A percentile compares a stretch with the other conserved stretches of the same genome.
phyloP scores from a whole-genome alignment of 2,888 invertebrate species.

The Cyclophora punctaria region DNA sequence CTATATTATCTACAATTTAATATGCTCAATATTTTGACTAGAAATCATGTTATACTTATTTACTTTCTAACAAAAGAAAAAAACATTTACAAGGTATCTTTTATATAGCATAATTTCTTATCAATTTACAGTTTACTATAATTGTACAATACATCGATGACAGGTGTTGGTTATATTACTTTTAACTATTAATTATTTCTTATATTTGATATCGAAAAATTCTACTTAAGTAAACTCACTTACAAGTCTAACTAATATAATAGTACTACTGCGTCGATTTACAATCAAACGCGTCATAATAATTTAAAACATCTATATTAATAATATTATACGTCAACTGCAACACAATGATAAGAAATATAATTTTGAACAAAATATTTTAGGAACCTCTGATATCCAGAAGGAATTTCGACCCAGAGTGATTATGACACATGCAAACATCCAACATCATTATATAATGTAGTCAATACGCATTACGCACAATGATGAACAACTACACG shows the following conservation, averaged over 20 bases:
- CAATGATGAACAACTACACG: constrained; percentile 39
- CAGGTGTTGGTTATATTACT: constrained; percentile 38
- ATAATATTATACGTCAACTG: constrained; percentile 13
- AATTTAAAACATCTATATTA: constrained; percentile 17
- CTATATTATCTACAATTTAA: constrained; percentile 69
- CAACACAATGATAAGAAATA: constrained; percentile 15
- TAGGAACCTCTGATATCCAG: constrained; percentile 44
- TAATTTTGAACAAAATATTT: constrained; percentile 29
- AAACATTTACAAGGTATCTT: constrained; percentile 53
- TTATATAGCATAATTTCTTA: constrained; percentile 67
- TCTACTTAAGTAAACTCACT: constrained; percentile 39
- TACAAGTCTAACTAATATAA: constrained; percentile 20
- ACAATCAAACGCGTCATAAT: constrained; percentile 36
- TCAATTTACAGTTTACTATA: constrained; percentile 65
- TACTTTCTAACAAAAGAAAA: constrained; percentile 68
- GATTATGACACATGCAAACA: constrained; percentile 26
- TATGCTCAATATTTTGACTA: constrained; percentile 76
- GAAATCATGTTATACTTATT: constrained; percentile 73
- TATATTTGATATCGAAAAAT: constrained; percentile 35
- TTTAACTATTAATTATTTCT: constrained; percentile 17
- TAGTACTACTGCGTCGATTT: constrained; percentile 42
- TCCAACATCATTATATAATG: constrained; percentile 23
- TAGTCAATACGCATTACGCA: constrained; percentile 28
- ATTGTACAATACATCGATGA: constrained; percentile 71
- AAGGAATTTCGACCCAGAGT: constrained; percentile 31